These are phyloP conservation scores for Magallana ariakensis DNA, from an alignment of 1,140 invertebrate species.

Conservation along the genomic window DNA sequence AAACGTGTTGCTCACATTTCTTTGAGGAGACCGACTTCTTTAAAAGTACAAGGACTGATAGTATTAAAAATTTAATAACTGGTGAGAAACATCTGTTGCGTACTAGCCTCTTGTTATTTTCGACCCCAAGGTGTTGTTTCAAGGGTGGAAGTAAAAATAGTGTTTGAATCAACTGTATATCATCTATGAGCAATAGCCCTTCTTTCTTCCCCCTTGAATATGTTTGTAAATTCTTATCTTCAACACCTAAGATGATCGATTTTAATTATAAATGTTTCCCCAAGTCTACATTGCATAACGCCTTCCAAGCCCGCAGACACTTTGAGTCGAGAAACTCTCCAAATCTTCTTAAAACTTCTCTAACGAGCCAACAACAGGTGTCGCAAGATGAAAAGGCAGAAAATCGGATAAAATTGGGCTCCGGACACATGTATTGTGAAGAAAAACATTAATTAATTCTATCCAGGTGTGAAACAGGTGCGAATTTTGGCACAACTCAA, in stretches of 20 bases:
- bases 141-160: background rate
- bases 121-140: background rate
- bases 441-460: constrained; percentile 39
- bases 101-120: background rate
- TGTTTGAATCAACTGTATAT: too few species aligned
- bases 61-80: background rate
- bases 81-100: background rate
- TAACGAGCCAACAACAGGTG: constrained; percentile 22
- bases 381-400: constrained; percentile 32
- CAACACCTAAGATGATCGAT: background rate
- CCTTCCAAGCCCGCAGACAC: background rate
- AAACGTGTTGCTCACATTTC: background rate
- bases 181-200: background rate
- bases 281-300: constrained; percentile 5
- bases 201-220: constrained; percentile 2
- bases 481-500: constrained; percentile 33
- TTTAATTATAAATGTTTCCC: constrained; percentile 27
- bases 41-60: background rate
- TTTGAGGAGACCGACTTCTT: constrained; percentile 1
- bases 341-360: background rate
- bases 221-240: background rate
- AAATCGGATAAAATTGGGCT: constrained; percentile 34
- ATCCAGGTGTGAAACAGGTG: constrained; percentile 34
- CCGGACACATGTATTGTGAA: constrained; percentile 36
- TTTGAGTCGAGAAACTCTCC: constrained; percentile 28